Conservation (phyloP, 2,797 vertebrate species). For the Helarctos malayanus region DNA sequence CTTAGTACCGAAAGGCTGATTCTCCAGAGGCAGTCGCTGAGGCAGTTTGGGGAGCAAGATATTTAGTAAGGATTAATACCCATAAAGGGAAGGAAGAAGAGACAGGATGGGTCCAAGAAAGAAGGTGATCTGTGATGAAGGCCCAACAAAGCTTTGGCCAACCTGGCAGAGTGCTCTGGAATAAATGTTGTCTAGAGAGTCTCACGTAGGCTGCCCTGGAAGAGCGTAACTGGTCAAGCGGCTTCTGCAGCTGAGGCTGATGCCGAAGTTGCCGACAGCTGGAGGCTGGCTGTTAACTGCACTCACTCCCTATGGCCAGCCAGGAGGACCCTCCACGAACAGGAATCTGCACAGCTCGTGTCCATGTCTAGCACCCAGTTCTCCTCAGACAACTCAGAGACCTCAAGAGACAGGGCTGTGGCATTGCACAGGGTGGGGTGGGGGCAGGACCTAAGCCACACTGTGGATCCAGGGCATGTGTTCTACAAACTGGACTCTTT, state of each 20-base stretch:
- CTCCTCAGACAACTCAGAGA: not conserved
- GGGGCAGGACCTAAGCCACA: not conserved
- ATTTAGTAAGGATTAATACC: not conserved
- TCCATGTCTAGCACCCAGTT: fast-evolving
- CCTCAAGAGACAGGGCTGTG: fast-evolving
- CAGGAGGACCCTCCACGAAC: no score
- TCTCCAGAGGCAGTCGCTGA: not conserved
- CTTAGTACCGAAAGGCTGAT: not conserved
- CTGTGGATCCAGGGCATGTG: fast-evolving
- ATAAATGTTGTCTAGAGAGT: fast-evolving
- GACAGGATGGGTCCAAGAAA: not conserved
- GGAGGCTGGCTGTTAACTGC: no score
- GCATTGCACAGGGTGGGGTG: fast-evolving
- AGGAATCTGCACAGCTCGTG: fast-evolving
- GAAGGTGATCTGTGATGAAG: fast-evolving
- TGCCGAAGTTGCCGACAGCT: fast-evolving
- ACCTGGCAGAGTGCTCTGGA: not conserved
- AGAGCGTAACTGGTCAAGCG: fast-evolving
- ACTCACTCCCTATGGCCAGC: not conserved
- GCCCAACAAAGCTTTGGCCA: not conserved
- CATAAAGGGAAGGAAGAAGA: not conserved
- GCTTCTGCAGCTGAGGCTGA: not conserved
- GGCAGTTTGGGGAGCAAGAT: not conserved
- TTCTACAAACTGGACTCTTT: not conserved
- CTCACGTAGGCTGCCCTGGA: not conserved